A percentile compares a stretch with the other conserved stretches of the same genome.
These are phyloP conservation scores for Pseudocheirus occidentalis DNA, from an alignment of 2,797 vertebrate species.

Conservation along the genomic window DNA sequence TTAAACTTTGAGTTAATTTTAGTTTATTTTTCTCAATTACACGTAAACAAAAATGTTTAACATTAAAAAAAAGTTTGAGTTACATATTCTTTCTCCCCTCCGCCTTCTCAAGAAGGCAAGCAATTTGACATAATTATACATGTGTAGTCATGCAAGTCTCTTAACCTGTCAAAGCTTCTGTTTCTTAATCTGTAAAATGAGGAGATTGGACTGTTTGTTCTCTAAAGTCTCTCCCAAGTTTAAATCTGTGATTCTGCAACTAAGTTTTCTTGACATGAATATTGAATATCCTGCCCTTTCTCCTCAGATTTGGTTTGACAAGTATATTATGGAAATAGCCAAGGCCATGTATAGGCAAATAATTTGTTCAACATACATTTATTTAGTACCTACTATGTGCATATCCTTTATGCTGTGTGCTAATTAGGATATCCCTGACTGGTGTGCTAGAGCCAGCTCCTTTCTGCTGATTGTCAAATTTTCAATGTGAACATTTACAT, in stretches of 20 bases:
- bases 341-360: not conserved
- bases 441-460: not conserved
- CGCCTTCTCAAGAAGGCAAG: not conserved
- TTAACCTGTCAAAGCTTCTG: not conserved
- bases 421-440: not conserved
- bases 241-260: not conserved
- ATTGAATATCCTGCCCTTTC: not conserved
- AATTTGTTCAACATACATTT: not conserved
- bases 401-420: not conserved
- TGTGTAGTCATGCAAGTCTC: not conserved
- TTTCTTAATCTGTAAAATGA: not conserved
- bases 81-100: not conserved
- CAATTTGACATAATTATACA: not conserved
- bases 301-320: not conserved
- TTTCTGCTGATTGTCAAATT: not conserved
- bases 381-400: not conserved
- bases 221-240: not conserved
- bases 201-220: not conserved
- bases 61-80: not conserved
- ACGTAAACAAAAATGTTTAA: not conserved
- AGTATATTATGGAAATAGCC: not conserved
- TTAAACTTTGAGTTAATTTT: not conserved
- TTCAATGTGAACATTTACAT: not conserved
- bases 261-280: not conserved
- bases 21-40: not conserved